Evolutionary conservation across 1,140 invertebrate genomes (phyloP).

Genomic region (Temnothorax longispinosus): DNA sequence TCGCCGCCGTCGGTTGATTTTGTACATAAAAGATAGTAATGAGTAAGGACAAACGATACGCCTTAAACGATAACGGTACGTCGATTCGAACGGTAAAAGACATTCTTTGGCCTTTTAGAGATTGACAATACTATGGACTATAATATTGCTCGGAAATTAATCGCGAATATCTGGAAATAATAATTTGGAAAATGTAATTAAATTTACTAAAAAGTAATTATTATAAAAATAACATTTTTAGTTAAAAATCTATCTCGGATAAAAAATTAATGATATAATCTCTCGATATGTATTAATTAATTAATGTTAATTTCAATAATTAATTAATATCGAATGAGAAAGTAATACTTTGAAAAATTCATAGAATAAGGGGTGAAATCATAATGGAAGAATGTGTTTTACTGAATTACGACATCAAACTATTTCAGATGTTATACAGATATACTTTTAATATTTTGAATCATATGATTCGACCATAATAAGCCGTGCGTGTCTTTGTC

Average conservation of each 20-base stretch:
- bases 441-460: conserved; percentile 4
- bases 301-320: not conserved
- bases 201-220: not conserved
- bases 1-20: conserved; percentile 34
- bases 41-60: conserved; percentile 41
- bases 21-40: conserved; percentile 57
- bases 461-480: not conserved
- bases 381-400: not conserved
- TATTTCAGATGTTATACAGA: not conserved
- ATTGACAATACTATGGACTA: not conserved
- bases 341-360: not conserved
- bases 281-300: not conserved
- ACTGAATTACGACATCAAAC: not conserved
- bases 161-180: not conserved
- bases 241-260: not conserved
- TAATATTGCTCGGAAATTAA: not conserved
- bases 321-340: not conserved
- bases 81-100: conserved; percentile 18
- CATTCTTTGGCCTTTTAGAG: conserved; percentile 23
- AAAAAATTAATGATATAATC: not conserved
- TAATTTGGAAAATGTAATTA: not conserved
- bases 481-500: not conserved
- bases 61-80: conserved; percentile 51
- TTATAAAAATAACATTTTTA: not conserved
- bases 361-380: not conserved